Evolutionary conservation across 2,797 vertebrate genomes (phyloP).

Genomic region (Cynodonichthys magdalenae): DNA sequence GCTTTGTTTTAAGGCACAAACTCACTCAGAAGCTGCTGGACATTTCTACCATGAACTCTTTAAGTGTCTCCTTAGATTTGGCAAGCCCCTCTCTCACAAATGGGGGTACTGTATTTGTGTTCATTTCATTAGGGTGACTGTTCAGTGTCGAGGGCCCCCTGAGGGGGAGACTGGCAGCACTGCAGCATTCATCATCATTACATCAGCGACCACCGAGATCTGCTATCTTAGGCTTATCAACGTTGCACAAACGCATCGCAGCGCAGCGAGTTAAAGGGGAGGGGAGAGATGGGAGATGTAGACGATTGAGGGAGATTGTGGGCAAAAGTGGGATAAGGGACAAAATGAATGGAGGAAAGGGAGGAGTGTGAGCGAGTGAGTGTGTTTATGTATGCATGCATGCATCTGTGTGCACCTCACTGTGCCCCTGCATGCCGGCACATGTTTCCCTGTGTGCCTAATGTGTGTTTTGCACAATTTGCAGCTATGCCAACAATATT

Average conservation of each 20-base stretch:
- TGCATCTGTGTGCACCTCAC: conserved; percentile 41
- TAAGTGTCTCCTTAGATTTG: conserved; percentile 76
- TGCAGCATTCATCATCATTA: conserved; percentile 93
- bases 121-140: conserved; percentile 87
- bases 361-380: conserved; percentile 38
- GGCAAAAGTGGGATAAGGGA: conserved; percentile 70
- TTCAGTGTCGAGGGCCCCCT: conserved; percentile 70
- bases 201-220: conserved; percentile 92
- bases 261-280: conserved; percentile 67
- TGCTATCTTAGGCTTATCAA: conserved; percentile 88
- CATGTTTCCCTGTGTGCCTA: conserved; percentile 64
- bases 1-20: conserved; percentile 33
- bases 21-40: conserved; percentile 30
- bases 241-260: conserved; percentile 80
- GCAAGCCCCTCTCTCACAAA: conserved; percentile 48
- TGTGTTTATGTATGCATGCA: conserved; percentile 10
- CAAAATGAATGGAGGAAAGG: conserved; percentile 68
- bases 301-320: conserved; percentile 69
- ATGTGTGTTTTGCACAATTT: conserved; percentile 71
- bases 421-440: conserved; percentile 67
- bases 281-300: conserved; percentile 73
- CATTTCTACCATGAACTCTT: conserved; percentile 68
- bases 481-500: conserved; percentile 80
- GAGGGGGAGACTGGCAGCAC: conserved; percentile 82
- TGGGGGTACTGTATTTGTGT: conserved; percentile 78